Base-by-base conservation (phyloP, 2,797 vertebrate species). In the Myotis findleyi region DNA sequence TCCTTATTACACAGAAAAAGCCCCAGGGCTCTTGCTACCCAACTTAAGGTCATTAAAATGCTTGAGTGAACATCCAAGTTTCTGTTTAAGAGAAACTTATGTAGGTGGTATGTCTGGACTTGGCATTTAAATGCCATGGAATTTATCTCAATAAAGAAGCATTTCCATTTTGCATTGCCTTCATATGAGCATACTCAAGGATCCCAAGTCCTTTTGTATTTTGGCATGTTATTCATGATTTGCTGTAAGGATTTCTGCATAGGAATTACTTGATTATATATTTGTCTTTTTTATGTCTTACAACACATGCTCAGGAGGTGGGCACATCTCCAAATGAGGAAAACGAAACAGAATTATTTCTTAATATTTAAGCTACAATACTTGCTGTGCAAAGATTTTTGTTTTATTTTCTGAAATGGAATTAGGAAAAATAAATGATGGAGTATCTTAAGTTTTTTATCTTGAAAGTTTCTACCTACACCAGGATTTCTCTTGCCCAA, bases 1-100 rank as follows among this genome's bases (percentile, higher is more conserved):
- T 94, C 36, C 36, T 12, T 72, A 38, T 71, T 82, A 96, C 87
- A 94, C 94, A 96, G 92, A 94, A 96, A 97, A 96, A 92, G 30
- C 23, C 71, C 96, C 92, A 4, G 51, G 91, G 53, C 41, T 94
- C 84, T 93, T 84, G 27, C 57, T 71, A 62, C 27, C 44, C 76
- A 59, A 72, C 25, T 36, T 89, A 47, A 87, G 81, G 87, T 91
- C 91, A 94, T 92, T 91, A 86, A 82, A 95, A 95, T 94, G 84
- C 91, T 95, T 95, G 73, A 93, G 77, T 59, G 68, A 96, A 66
- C 41, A 76, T 95, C 25, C 7, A 38, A 88, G 55, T 93, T 93
- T 55, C 55, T 76, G 33, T 90, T 94, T 89, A 94, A 96, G 38
- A 93, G n/a, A 92, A 94, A 76, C 27, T 59, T 69, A 72, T 0